Evolutionary conservation across 1,140 invertebrate species (phyloP).

Genomic region (Leptonema lineaticorne): DNA sequence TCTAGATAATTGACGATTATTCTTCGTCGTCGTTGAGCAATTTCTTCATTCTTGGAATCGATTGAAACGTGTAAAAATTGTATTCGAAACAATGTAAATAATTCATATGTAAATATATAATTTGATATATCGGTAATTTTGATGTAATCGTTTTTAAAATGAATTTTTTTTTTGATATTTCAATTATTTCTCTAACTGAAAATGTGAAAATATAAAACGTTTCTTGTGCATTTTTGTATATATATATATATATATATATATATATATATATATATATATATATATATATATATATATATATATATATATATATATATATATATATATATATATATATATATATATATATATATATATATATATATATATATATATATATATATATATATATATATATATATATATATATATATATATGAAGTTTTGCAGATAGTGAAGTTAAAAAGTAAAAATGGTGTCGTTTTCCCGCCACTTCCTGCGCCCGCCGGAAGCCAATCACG

Average conservation of each 20-base stretch:
- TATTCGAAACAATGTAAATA: too few species aligned
- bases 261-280: background rate
- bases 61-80: background rate
- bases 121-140: too few species aligned
- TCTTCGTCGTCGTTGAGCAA: too few species aligned
- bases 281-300: background rate
- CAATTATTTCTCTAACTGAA: too few species aligned
- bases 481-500: slow-evolving; percentile 36
- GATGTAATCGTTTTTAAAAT: too few species aligned
- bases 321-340: background rate
- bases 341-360: background rate
- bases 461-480: slow-evolving; percentile 28
- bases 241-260: background rate
- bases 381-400: background rate
- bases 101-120: too few species aligned
- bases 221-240: too few species aligned
- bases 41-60: background rate
- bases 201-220: too few species aligned
- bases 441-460: slow-evolving; percentile 23
- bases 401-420: background rate
- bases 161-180: too few species aligned
- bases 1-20: background rate
- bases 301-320: background rate
- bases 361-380: background rate
- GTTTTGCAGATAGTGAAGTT: background rate